Evolutionary conservation across 2,797 vertebrate genomes (phyloP).

Genomic region (Chaetophractus vellerosus): DNA sequence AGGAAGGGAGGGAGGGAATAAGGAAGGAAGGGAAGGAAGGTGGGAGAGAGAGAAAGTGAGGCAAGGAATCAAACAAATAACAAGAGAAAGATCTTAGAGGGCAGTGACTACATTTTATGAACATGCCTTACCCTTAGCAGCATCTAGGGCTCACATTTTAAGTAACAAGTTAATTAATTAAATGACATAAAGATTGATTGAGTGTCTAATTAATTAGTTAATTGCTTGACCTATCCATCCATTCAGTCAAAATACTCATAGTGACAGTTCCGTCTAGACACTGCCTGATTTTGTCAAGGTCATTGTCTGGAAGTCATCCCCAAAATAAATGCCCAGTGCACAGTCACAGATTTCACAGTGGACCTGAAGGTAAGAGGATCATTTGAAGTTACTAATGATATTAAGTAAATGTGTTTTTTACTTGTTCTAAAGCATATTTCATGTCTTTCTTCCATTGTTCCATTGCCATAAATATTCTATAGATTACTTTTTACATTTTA

Average conservation of each 20-base stretch:
- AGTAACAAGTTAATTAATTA: conserved; percentile 74
- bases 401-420: background rate
- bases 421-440: background rate
- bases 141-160: conserved; percentile 52
- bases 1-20: fast-evolving
- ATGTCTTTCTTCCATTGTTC: background rate
- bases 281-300: conserved; percentile 73
- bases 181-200: conserved; percentile 73
- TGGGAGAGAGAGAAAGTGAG: background rate
- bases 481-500: background rate
- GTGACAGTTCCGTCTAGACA: conserved; percentile 76
- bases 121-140: background rate
- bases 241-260: conserved; percentile 73
- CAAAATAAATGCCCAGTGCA: background rate
- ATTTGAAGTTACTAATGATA: background rate
- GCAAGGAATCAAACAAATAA: background rate
- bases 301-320: conserved; percentile 16
- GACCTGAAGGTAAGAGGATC: background rate
- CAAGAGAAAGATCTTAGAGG: background rate
- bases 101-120: conserved; percentile 40
- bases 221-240: conserved; percentile 78
- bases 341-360: background rate
- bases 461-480: background rate
- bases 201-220: conserved; percentile 78
- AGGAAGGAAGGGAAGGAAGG: too few relatives aligned